A percentile compares a stretch with the other conserved stretches of the same genome.
phyloP scores from a whole-genome alignment of 2,797 vertebrate species.

The Prionace glauca region DNA sequence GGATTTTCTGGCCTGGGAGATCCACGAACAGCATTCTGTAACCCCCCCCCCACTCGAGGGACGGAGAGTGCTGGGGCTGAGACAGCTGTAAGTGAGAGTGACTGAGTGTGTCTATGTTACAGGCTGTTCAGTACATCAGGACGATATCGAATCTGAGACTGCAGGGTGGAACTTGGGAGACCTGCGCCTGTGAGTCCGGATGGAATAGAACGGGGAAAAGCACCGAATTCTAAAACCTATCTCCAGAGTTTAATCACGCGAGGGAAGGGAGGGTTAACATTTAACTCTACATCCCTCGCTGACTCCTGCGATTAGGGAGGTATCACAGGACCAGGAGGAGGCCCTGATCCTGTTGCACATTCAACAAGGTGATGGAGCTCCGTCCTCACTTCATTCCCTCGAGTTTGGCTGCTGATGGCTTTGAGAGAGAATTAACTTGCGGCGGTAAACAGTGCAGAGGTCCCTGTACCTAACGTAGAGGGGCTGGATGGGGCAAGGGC shows the following conservation, averaged over 20 bases:
- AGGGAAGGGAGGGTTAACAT: background rate
- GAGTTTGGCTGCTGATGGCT: background rate
- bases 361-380: background rate
- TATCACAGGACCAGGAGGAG: background rate
- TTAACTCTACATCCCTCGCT: background rate
- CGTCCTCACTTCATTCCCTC: background rate
- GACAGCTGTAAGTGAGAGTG: background rate
- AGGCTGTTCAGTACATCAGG: background rate
- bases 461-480: background rate
- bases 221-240: background rate
- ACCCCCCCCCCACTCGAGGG: background rate
- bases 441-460: background rate
- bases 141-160: background rate
- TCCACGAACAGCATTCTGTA: too few relatives aligned
- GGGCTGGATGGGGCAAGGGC: too few relatives aligned
- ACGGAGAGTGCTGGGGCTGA: background rate
- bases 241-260: background rate
- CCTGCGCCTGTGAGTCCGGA: background rate
- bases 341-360: background rate
- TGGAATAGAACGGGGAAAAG: background rate
- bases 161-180: background rate
- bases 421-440: background rate
- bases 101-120: background rate
- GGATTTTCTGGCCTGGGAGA: too few relatives aligned
- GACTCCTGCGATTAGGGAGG: background rate